These are phyloP conservation scores for Nesogale talazaci DNA, from an alignment of 2,113 vertebrate species.

Conservation along the genomic window DNA sequence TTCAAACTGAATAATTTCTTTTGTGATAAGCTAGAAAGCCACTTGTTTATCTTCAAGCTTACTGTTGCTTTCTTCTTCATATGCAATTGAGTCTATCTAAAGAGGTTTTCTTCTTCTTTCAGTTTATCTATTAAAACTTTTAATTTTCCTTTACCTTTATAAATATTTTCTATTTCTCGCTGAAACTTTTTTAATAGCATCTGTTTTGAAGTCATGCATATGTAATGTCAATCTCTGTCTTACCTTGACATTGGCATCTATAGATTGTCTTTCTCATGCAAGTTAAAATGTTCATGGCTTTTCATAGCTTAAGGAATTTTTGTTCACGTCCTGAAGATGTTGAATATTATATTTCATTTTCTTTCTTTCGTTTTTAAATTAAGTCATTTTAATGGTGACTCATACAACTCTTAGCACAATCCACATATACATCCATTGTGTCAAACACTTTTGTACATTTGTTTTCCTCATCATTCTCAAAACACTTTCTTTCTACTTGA, in stretches of 20 bases:
- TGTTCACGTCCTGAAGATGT: background rate
- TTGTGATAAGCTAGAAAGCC: no score
- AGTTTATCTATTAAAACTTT: background rate
- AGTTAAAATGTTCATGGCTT: background rate
- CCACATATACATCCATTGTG: no score
- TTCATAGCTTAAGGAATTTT: background rate
- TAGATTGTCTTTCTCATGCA: background rate
- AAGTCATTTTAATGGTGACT: no score
- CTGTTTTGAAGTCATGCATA: background rate
- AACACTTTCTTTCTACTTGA: no score
- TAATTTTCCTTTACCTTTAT: background rate
- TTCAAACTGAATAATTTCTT: background rate
- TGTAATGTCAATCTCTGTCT: background rate
- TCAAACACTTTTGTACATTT: no score
- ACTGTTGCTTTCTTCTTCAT: background rate
- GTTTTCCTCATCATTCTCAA: no score
- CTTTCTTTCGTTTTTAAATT: no score
- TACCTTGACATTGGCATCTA: background rate
- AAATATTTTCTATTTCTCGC: conserved; percentile 8
- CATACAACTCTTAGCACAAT: no score
- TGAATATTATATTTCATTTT: background rate
- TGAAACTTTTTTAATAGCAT: background rate
- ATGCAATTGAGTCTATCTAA: background rate
- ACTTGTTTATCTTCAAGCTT: background rate
- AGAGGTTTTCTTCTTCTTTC: background rate